These are phyloP conservation scores for Mycteria americana DNA, from an alignment of 2,797 vertebrate species.

Conservation along the genomic window DNA sequence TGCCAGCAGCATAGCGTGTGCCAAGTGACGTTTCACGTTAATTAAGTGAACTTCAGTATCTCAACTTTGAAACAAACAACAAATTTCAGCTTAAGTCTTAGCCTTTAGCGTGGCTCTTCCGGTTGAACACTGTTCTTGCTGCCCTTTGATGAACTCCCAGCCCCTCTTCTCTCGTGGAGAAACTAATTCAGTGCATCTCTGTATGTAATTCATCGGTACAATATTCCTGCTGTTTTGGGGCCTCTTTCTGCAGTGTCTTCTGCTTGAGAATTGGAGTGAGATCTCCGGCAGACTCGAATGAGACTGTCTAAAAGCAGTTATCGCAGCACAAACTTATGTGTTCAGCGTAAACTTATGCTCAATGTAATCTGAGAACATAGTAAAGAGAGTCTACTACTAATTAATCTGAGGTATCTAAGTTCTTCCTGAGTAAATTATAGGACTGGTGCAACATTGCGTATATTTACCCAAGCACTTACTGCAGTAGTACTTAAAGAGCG, in stretches of 20 bases:
- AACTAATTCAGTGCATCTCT: not conserved
- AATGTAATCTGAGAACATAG: not conserved
- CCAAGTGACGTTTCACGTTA: not conserved
- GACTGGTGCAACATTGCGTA: not conserved
- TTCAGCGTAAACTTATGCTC: not conserved
- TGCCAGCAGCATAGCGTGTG: accelerated
- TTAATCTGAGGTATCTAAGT: not conserved
- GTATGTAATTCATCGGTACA: accelerated
- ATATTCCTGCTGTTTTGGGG: not conserved
- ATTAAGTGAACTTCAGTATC: not conserved
- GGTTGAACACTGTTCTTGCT: accelerated
- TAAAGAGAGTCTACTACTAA: not conserved
- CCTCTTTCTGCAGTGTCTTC: too few relatives aligned
- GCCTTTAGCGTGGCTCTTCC: accelerated
- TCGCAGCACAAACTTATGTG: not conserved
- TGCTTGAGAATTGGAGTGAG: not conserved
- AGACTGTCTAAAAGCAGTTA: not conserved
- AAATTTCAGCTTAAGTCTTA: not conserved
- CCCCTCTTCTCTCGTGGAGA: not conserved
- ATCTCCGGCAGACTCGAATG: not conserved
- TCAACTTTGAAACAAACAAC: not conserved
- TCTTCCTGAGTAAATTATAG: not conserved
- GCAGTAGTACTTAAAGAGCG: too few relatives aligned
- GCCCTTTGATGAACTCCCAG: too few relatives aligned
- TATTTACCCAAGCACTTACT: not conserved